These are phyloP conservation scores for Plestiodon gilberti DNA, from an alignment of 2,113 vertebrate genomes.

Conservation along the genomic window DNA sequence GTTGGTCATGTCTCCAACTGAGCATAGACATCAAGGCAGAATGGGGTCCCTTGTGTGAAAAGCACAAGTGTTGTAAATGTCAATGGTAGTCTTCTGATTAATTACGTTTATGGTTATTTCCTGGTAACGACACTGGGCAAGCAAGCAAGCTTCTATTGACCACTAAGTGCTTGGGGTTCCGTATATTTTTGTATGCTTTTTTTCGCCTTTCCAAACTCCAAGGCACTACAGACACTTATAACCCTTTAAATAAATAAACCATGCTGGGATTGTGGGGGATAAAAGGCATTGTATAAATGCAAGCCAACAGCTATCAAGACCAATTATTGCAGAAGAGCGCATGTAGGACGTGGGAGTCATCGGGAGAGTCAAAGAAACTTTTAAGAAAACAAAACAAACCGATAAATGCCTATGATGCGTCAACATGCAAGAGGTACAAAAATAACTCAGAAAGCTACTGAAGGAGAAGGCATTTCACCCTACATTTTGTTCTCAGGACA, in stretches of 20 bases:
- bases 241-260: slow-evolving; percentile 73
- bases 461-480: slow-evolving; percentile 21
- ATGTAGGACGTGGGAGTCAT: not conserved
- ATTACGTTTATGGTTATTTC: slow-evolving; percentile 53
- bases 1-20: not conserved
- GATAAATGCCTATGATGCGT: slow-evolving; percentile 21
- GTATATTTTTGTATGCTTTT: slow-evolving; percentile 63
- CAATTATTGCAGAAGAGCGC: slow-evolving; percentile 40
- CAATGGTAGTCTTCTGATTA: not conserved
- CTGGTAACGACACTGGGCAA: slow-evolving; percentile 53
- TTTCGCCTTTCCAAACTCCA: slow-evolving; percentile 45
- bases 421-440: slow-evolving; percentile 45
- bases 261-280: slow-evolving; percentile 21
- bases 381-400: not conserved
- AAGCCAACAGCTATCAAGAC: slow-evolving; percentile 47
- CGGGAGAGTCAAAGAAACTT: slow-evolving; percentile 24
- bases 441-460: slow-evolving; percentile 39
- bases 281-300: slow-evolving; percentile 51
- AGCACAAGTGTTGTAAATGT: slow-evolving; percentile 43
- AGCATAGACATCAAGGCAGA: not conserved
- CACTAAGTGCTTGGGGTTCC: slow-evolving; percentile 66
- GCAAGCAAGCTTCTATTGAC: slow-evolving; percentile 51
- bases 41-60: slow-evolving; percentile 18
- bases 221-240: slow-evolving; percentile 62
- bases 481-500: not conserved